phyloP scores from a whole-genome alignment of 1,140 invertebrate genomes.

The Drosophila ogumai region DNA sequence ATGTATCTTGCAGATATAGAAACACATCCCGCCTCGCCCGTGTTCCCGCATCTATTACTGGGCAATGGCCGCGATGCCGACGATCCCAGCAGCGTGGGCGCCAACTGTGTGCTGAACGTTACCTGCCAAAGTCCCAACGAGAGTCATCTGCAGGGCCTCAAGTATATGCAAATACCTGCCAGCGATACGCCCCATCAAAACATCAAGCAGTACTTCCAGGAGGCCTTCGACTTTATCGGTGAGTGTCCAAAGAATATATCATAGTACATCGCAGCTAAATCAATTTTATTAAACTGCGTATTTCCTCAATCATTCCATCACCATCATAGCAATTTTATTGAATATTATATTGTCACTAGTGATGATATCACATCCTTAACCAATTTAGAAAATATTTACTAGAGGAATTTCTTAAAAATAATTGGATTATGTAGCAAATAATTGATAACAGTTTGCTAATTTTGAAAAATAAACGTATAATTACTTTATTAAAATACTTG shows the following conservation, averaged over 20 bases:
- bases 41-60: constrained; percentile 94
- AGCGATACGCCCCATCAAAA: constrained; percentile 95
- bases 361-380: constrained; percentile 4
- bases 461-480: no score
- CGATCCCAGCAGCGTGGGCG: constrained; percentile 90
- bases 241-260: constrained; percentile 84
- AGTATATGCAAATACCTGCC: constrained; percentile 93
- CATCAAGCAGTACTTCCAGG: constrained; percentile 96
- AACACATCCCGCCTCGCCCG: constrained; percentile 91
- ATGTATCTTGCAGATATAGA: constrained; percentile 88
- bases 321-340: not conserved
- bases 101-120: constrained; percentile 93
- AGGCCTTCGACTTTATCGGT: constrained; percentile 96
- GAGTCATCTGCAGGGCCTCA: constrained; percentile 90
- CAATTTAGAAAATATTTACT: not conserved
- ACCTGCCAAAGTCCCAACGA: constrained; percentile 91
- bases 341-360: not conserved
- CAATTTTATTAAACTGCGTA: constrained; percentile 3
- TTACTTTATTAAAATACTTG: not conserved
- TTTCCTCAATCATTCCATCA: constrained; percentile 1
- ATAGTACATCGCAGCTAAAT: not conserved
- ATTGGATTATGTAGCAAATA: not conserved
- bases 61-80: constrained; percentile 94
- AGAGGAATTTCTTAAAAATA: not conserved
- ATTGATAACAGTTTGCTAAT: not conserved